phyloP scores from a whole-genome alignment of 2,113 vertebrate genomes.

The Anarrhichthys ocellatus region DNA sequence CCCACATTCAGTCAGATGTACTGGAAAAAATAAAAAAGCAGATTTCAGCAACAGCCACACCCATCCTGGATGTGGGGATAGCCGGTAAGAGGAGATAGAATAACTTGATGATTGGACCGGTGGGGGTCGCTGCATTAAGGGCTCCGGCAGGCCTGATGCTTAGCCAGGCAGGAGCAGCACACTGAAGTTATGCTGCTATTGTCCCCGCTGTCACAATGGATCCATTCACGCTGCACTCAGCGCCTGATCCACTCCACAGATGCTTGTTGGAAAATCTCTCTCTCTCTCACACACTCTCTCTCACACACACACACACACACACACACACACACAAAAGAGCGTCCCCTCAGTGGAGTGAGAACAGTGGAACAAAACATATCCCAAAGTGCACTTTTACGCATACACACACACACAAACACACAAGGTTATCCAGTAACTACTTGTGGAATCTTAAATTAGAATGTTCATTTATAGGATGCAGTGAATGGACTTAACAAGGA shows the following conservation, averaged over 20 bases:
- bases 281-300: neutral
- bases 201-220: constrained; percentile 79
- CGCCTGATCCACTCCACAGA: constrained; percentile 75
- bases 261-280: constrained; percentile 71
- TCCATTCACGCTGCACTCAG: constrained; percentile 68
- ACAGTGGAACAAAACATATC: constrained; percentile 15
- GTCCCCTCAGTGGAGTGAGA: constrained; percentile 27
- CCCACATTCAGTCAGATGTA: neutral
- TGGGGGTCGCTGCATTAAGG: constrained; percentile 23
- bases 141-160: constrained; percentile 36
- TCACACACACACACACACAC: constrained; percentile 37
- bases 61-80: neutral
- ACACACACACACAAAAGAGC: constrained; percentile 32
- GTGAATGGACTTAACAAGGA: neutral
- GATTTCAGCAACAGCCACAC: constrained; percentile 19
- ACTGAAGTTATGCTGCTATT: constrained; percentile 78
- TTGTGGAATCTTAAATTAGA: neutral
- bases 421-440: neutral
- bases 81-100: neutral
- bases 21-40: neutral
- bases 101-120: constrained; percentile 5
- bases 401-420: constrained; percentile 18
- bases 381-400: constrained; percentile 1
- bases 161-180: constrained; percentile 58
- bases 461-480: neutral